These are phyloP conservation scores for Chloroclysta siterata DNA, from an alignment of 2,888 invertebrate genomes.

Conservation along the genomic window DNA sequence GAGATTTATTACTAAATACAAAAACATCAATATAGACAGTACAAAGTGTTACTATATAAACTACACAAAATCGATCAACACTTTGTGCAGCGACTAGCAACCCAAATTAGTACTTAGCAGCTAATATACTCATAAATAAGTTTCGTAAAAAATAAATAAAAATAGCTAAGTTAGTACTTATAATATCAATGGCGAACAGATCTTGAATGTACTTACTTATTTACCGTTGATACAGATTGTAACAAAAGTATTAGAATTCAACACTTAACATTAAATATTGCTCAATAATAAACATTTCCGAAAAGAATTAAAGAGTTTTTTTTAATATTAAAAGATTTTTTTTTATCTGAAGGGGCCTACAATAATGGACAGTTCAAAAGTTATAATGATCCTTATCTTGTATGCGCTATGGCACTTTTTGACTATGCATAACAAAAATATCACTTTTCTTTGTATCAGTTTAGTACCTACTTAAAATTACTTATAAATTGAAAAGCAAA, in stretches of 20 bases:
- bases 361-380: background rate
- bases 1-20: constrained; percentile 49
- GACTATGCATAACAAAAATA: constrained; percentile 59
- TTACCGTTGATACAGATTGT: background rate
- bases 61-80: constrained; percentile 30
- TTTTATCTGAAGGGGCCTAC: background rate
- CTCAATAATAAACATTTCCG: background rate
- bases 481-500: constrained; percentile 8
- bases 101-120: constrained; percentile 8
- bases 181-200: constrained; percentile 75
- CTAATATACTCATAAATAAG: background rate
- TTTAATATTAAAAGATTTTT: background rate
- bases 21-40: constrained; percentile 54
- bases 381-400: background rate
- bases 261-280: no score
- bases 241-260: background rate
- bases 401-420: constrained; percentile 61
- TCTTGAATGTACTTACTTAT: constrained; percentile 47
- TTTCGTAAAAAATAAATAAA: constrained; percentile 65
- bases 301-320: background rate
- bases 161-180: constrained; percentile 61
- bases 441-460: constrained; percentile 52
- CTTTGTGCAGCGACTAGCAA: constrained; percentile 14
- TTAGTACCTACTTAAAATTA: constrained; percentile 20
- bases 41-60: constrained; percentile 32